Conservation (phyloP, 1,140 invertebrate genomes). For the Drosophila pandora region DNA sequence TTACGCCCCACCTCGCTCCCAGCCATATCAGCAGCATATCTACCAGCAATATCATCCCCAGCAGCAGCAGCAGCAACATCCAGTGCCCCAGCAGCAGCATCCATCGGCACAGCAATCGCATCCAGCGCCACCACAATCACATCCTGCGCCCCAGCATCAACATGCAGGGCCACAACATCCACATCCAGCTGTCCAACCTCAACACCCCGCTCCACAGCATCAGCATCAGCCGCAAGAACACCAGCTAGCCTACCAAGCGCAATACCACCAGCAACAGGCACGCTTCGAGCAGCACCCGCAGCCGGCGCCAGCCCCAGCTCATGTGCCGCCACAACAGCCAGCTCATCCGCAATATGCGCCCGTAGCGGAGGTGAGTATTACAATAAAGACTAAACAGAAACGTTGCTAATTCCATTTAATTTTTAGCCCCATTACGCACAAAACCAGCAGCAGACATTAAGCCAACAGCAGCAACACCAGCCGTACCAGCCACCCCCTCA, state of each 20-base stretch:
- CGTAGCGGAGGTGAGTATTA: constrained; percentile 23
- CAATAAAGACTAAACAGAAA: too few relatives aligned
- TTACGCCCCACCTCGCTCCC: constrained; percentile 39
- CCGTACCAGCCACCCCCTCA: constrained; percentile 20
- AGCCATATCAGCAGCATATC: constrained; percentile 56
- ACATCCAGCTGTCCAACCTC: too few relatives aligned
- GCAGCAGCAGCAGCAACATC: constrained; percentile 9
- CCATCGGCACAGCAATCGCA: constrained; percentile 28
- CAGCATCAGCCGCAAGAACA: constrained; percentile 32
- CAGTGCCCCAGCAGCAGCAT: constrained; percentile 21
- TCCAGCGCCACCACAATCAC: constrained; percentile 16
- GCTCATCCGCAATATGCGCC: constrained; percentile 19
- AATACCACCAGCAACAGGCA: constrained; percentile 38
- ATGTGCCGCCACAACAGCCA: constrained; percentile 11
- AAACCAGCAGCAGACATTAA: background rate
- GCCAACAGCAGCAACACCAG: constrained; percentile 2
- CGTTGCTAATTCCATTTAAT: background rate
- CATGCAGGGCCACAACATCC: constrained; percentile 21
- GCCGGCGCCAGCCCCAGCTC: background rate
- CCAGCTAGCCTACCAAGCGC: constrained; percentile 31
- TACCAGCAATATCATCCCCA: constrained; percentile 67
- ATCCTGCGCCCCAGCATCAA: constrained; percentile 20
- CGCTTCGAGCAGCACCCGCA: constrained; percentile 33
- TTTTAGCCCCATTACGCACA: constrained; percentile 12
- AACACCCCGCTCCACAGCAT: background rate